These are phyloP conservation scores for Meteorus colon DNA, from an alignment of 2,888 invertebrate genomes.

Conservation along the genomic window DNA sequence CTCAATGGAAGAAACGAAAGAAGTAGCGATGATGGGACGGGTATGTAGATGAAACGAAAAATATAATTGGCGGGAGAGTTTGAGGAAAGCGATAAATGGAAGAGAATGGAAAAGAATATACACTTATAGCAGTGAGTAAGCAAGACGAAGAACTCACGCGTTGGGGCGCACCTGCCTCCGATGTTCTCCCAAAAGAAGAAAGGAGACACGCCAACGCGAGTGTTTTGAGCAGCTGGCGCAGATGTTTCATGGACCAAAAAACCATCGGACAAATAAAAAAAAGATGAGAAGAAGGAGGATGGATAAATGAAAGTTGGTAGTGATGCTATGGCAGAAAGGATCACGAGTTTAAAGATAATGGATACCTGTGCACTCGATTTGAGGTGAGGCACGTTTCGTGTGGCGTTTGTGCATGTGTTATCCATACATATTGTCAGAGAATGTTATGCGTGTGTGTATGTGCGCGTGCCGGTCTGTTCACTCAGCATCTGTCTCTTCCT, in stretches of 20 bases:
- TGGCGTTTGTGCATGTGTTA: conserved; percentile 34
- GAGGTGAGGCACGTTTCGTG: conserved; percentile 66
- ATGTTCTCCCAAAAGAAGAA: conserved; percentile 25
- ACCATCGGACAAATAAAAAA: conserved; percentile 24
- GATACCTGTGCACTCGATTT: conserved; percentile 50
- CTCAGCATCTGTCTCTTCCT: conserved; percentile 39
- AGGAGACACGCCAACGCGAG: conserved; percentile 51
- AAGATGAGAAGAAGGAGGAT: conserved; percentile 17
- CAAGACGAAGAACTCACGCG: conserved; percentile 43
- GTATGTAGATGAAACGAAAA: neutral
- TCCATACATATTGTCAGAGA: conserved; percentile 34
- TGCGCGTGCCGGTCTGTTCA: conserved; percentile 30
- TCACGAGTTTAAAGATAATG: conserved; percentile 63
- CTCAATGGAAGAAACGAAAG: conserved; percentile 25
- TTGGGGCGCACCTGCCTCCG: conserved; percentile 33
- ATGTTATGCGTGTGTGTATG: conserved; percentile 31
- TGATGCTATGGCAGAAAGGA: conserved; percentile 57
- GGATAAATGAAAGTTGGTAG: conserved; percentile 42
- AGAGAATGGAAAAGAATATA: conserved; percentile 39
- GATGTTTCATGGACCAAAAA: conserved; percentile 67
- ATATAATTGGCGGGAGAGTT: conserved; percentile 51
- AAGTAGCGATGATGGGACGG: too few relatives aligned
- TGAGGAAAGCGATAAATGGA: conserved; percentile 40
- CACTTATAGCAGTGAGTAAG: conserved; percentile 36
- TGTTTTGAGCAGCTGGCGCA: conserved; percentile 71